These are phyloP conservation scores for Rhinolophus sinicus DNA, from an alignment of 2,113 vertebrate species.

Conservation along the genomic window DNA sequence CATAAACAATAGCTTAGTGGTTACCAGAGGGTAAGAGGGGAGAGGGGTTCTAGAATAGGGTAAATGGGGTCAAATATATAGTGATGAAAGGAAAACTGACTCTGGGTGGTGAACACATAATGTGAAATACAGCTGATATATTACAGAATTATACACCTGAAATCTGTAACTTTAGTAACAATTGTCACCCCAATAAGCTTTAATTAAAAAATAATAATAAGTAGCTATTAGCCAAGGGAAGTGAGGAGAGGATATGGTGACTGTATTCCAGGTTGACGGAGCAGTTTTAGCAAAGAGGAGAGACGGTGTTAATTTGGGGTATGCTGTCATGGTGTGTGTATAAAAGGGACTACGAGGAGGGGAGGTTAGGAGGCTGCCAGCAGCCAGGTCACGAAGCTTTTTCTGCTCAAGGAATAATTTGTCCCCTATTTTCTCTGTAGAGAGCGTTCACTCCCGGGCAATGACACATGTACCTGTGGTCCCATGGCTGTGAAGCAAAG, in stretches of 20 bases:
- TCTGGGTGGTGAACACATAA: too few species aligned
- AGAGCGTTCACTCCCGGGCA: neutral
- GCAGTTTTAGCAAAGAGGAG: neutral
- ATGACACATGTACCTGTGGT: neutral
- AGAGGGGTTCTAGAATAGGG: too few species aligned
- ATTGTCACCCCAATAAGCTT: too few species aligned
- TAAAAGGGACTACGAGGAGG: neutral
- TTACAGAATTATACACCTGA: too few species aligned
- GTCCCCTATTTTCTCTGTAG: neutral
- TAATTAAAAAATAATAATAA: neutral
- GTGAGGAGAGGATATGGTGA: neutral
- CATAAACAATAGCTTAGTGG: too few species aligned
- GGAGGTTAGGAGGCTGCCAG: neutral
- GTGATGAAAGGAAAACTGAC: too few species aligned
- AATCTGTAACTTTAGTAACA: too few species aligned
- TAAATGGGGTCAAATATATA: too few species aligned
- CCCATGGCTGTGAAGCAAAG: neutral
- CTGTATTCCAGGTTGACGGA: neutral
- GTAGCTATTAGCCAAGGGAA: neutral
- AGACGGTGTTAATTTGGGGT: too few species aligned
- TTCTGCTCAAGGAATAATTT: neutral
- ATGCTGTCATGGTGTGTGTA: neutral
- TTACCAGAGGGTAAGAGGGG: too few species aligned
- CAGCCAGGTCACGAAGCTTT: neutral
- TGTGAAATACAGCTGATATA: too few species aligned